Percentiles rank a stretch among this genome's conserved stretches.
Conservation (phyloP, 2,113 vertebrate species). For the Rostratula benghalensis region DNA sequence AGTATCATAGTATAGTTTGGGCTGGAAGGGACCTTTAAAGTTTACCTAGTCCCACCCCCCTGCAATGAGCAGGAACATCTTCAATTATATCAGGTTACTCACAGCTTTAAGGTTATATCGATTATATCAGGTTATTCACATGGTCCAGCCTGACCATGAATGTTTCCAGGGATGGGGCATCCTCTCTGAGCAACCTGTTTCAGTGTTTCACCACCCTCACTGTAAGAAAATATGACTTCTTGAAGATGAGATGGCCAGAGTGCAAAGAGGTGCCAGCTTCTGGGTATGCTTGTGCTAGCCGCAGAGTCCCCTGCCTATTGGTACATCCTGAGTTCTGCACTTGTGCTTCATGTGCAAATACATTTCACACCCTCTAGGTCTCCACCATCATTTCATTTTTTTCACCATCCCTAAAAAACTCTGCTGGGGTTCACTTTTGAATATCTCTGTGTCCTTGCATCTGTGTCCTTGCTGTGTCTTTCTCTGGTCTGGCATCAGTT, state of each 20-base stretch:
- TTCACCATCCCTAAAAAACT: neutral
- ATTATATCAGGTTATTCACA: too few species aligned
- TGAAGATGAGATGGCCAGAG: neutral
- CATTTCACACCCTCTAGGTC: neutral
- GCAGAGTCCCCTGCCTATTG: fast-evolving
- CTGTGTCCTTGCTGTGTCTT: neutral
- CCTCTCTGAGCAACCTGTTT: neutral
- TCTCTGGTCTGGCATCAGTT: neutral
- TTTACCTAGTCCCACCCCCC: neutral
- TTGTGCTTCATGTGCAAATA: neutral
- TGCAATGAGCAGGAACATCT: neutral
- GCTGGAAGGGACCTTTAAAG: neutral
- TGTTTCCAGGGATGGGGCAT: neutral
- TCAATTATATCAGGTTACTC: neutral
- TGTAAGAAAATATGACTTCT: neutral
- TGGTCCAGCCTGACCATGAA: neutral
- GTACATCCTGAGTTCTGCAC: neutral
- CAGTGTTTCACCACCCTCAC: neutral
- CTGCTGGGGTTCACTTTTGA: neutral
- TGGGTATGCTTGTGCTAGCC: neutral
- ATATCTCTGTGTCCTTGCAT: neutral
- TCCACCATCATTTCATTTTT: neutral
- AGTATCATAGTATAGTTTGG: neutral
- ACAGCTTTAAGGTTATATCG: too few species aligned
- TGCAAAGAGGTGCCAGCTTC: neutral